These are phyloP conservation scores for Hirundo rustica DNA, from an alignment of 2,797 vertebrate genomes.

Conservation along the genomic window DNA sequence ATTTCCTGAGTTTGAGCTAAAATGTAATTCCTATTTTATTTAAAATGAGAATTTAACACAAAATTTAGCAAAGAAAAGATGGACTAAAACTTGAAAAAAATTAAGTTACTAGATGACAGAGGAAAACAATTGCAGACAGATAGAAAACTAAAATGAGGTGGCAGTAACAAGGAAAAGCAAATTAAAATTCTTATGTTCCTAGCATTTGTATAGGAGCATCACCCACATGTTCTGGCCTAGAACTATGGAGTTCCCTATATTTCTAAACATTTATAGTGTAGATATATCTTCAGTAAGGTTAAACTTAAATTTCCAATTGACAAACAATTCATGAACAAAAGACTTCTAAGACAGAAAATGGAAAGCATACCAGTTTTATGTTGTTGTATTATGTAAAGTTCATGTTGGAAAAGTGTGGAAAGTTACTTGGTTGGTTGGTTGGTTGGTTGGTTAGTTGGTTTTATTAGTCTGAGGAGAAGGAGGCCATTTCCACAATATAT, in stretches of 20 bases:
- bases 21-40: neutral
- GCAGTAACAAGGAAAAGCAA: neutral
- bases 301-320: neutral
- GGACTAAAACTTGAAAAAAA: neutral
- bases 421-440: accelerated
- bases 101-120: neutral
- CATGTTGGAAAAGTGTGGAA: neutral
- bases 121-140: accelerated
- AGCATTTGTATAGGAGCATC: neutral
- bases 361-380: neutral
- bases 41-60: neutral
- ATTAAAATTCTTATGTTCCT: neutral
- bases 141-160: neutral
- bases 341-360: neutral
- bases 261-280: neutral
- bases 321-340: neutral
- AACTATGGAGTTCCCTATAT: neutral
- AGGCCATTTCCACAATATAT: neutral
- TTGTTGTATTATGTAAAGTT: neutral
- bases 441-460: accelerated
- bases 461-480: neutral
- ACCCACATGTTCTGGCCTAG: neutral
- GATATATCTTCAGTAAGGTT: neutral
- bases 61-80: neutral
- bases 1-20: neutral